Percentiles rank a stretch among this genome's conserved stretches.
phyloP scores from a whole-genome alignment of 2,888 invertebrate species.

The Tholera decimalis region DNA sequence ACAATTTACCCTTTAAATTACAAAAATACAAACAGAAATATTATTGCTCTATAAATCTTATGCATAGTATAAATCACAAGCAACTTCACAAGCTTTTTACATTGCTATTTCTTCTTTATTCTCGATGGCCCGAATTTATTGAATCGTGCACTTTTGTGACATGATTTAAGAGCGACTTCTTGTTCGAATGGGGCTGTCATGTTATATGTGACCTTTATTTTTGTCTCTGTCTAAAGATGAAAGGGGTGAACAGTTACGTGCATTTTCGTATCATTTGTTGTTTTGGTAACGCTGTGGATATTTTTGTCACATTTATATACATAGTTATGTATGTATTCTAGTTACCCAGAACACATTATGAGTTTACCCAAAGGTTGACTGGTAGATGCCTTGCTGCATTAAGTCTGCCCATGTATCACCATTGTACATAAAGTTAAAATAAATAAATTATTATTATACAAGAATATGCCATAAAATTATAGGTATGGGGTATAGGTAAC shows the following conservation, averaged over 20 bases:
- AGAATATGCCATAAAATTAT: too few species aligned
- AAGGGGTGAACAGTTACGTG: slow-evolving; percentile 26
- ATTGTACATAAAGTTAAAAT: too few species aligned
- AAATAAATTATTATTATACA: too few species aligned
- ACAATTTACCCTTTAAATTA: background rate
- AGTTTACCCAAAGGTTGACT: too few species aligned
- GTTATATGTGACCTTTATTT: slow-evolving; percentile 24
- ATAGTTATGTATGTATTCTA: too few species aligned
- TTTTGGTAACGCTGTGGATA: background rate
- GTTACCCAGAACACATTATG: too few species aligned
- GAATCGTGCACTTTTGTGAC: slow-evolving; percentile 39
- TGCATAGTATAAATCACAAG: slow-evolving; percentile 21
- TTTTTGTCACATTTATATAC: background rate
- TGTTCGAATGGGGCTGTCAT: slow-evolving; percentile 11
- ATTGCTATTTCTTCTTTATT: background rate
- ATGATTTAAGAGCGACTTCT: slow-evolving; percentile 26
- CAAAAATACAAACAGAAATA: background rate
- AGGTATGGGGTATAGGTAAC: too few species aligned
- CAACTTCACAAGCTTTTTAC: slow-evolving; percentile 16
- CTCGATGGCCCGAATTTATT: slow-evolving; percentile 22
- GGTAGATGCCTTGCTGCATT: too few species aligned
- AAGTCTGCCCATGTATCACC: too few species aligned
- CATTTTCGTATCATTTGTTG: slow-evolving; percentile 14
- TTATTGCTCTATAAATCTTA: slow-evolving; percentile 1
- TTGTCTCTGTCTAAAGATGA: slow-evolving; percentile 9